These are phyloP conservation scores for Simalia tracyae DNA, from an alignment of 2,797 vertebrate genomes.

Conservation along the genomic window DNA sequence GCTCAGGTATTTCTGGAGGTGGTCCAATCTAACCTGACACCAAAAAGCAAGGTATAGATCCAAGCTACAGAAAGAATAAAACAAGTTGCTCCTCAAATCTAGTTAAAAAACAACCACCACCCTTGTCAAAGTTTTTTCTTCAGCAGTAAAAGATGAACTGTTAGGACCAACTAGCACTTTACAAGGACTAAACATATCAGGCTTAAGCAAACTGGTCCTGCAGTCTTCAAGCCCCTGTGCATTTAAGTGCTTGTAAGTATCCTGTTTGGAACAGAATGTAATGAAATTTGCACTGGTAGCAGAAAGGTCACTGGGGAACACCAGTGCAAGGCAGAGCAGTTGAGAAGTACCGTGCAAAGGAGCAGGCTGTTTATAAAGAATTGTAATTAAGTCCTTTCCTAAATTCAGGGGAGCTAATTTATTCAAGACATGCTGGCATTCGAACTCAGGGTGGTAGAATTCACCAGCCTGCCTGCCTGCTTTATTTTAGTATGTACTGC, in stretches of 20 bases:
- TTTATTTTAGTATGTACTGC: background rate
- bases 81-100: background rate
- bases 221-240: background rate
- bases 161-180: background rate
- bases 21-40: background rate
- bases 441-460: background rate
- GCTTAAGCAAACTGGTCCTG: background rate
- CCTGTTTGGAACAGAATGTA: background rate
- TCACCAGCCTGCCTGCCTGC: background rate
- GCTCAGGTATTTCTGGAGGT: background rate
- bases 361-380: background rate
- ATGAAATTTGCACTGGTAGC: background rate
- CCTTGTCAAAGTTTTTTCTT: background rate
- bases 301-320: background rate
- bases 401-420: background rate
- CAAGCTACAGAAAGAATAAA: background rate
- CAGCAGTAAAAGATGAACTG: background rate
- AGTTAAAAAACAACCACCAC: background rate
- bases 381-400: background rate
- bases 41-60: background rate
- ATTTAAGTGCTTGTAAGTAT: background rate
- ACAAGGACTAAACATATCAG: background rate
- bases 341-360: background rate
- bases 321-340: background rate
- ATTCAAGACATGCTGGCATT: background rate